Conservation (phyloP, 2,888 invertebrate genomes). For the Blastobasis lacticolella region DNA sequence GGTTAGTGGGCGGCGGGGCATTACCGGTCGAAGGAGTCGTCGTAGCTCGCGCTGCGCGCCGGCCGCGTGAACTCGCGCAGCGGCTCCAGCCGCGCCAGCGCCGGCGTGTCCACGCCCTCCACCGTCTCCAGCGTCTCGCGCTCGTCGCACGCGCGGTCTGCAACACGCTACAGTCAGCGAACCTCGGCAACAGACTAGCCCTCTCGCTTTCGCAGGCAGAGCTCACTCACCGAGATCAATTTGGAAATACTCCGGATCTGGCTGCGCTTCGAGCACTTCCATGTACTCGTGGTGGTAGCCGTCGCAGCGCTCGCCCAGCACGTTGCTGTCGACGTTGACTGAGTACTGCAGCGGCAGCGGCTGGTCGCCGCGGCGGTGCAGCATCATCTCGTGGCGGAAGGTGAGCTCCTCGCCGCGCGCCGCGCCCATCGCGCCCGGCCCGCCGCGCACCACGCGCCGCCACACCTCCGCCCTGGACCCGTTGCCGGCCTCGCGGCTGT, state of each 20-base stretch:
- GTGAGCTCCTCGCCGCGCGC: constrained; percentile 44
- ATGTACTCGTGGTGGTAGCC: constrained; percentile 48
- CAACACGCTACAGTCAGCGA: not conserved
- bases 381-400: constrained; percentile 44
- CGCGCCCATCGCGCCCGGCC: constrained; percentile 38
- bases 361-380: constrained; percentile 25
- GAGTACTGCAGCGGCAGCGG: constrained; percentile 40
- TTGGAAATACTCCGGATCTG: constrained; percentile 26
- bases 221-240: constrained; percentile 33
- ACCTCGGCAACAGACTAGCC: too few relatives aligned
- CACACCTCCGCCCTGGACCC: constrained; percentile 33
- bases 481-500: constrained; percentile 21
- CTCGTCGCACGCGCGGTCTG: constrained; percentile 39
- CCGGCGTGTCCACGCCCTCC: constrained; percentile 21
- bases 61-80: constrained; percentile 49
- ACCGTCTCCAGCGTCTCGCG: constrained; percentile 21
- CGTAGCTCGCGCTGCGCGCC: constrained; percentile 37
- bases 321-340: constrained; percentile 52
- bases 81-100: constrained; percentile 47
- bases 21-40: constrained; percentile 26
- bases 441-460: constrained; percentile 29
- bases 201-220: too few relatives aligned
- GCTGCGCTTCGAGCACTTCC: constrained; percentile 23
- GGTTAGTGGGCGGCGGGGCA: not conserved
- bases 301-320: constrained; percentile 46